Base-by-base conservation (phyloP, 2,888 invertebrate species). In the Portevinia maculata region DNA sequence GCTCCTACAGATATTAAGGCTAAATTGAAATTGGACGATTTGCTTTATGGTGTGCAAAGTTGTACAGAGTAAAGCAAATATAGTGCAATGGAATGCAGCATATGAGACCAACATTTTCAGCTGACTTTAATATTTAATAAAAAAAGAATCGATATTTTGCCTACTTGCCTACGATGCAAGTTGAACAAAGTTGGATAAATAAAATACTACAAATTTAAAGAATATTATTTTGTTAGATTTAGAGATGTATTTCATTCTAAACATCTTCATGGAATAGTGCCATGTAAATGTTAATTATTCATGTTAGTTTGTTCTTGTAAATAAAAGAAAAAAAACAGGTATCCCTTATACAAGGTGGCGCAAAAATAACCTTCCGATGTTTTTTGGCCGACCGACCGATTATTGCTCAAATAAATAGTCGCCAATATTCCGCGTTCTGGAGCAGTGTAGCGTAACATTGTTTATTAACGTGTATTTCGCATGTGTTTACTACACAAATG, bases 1-100 rank as follows among this genome's bases (percentile, higher is more conserved):
- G 91, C 91, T 30, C 91, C 89, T 44, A 86, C 86, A 60, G 85
- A 86, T 32, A 87, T 88, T 60, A 89, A 86, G 81, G 87, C 88
- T 85, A 91, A 91, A 87, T 85, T 89, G 59, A 91, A 90, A 86
- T 88, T 91, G 88, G 88, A 91, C 87, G 88, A 90, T 88, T 89
- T 91, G 86, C 90, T 91, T 86, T 91, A 91, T 84, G 90, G 90
- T 70, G 84, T 84, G 34, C 86, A 87, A 71, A 87, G 87, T 59
- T 79, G 84, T 50, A 69, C 69, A 37, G 86, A 86, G 85, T 89
- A 88, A 88, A 86, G 86, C 85, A 83, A 86, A 86, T 85, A 50
- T 30, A 64, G 86, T 86, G 81, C 87, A 85, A 83, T 85, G 9
- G 41, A 73, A 52, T 39, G 34, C 17, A 37, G 59, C n/a, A 48